These are phyloP conservation scores for Podarcis lilfordi DNA, from an alignment of 2,797 vertebrate species.

Conservation along the genomic window DNA sequence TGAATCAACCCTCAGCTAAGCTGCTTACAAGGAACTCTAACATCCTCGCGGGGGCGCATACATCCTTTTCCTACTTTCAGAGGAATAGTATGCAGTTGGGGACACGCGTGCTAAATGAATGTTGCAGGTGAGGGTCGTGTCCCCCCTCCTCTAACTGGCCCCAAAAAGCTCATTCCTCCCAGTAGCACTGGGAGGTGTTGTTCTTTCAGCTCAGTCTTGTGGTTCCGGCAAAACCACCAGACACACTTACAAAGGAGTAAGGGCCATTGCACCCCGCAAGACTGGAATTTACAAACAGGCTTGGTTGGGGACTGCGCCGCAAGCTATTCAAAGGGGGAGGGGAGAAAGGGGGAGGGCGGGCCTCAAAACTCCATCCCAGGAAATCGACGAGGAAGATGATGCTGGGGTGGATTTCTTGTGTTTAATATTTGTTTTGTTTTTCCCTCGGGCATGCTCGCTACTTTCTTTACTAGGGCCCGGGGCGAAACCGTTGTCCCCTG, in stretches of 20 bases:
- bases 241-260: not conserved
- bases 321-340: not conserved
- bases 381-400: not conserved
- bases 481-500: conserved; percentile 27
- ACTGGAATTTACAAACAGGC: not conserved
- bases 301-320: not conserved
- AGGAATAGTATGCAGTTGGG: not conserved
- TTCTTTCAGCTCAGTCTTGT: not conserved
- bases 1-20: not conserved
- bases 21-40: not conserved
- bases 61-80: not conserved
- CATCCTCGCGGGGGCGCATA: rapidly evolving
- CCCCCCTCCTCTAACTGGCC: not conserved
- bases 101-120: not conserved
- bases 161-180: not conserved
- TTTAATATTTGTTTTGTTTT: no score
- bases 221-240: not conserved
- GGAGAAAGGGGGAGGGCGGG: not conserved
- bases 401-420: not conserved
- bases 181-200: not conserved
- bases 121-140: not conserved
- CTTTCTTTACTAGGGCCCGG: conserved; percentile 11
- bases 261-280: not conserved
- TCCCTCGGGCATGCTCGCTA: not conserved
- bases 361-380: not conserved